phyloP scores from a whole-genome alignment of 2,888 invertebrate species.

The Phorcus lineatus region DNA sequence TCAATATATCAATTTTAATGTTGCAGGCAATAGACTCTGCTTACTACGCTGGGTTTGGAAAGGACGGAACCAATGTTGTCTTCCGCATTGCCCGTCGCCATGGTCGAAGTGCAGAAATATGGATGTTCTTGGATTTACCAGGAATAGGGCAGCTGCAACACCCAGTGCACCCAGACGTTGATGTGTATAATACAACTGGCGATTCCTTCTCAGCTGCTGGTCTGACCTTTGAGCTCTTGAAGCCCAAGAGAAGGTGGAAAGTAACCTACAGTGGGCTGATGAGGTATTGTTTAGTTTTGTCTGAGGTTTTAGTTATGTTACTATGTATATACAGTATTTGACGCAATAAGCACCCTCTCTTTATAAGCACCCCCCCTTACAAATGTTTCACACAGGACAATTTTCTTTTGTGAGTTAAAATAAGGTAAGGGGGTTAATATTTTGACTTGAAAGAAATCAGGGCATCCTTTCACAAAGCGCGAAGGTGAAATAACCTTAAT shows the following conservation, averaged over 20 bases:
- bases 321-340: neutral
- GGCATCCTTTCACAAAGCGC: too few relatives aligned
- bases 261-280: slow-evolving; percentile 84
- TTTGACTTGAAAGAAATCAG: too few relatives aligned
- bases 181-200: slow-evolving; percentile 72
- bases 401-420: too few relatives aligned
- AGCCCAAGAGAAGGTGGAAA: slow-evolving; percentile 81
- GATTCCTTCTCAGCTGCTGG: slow-evolving; percentile 66
- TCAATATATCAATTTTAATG: neutral
- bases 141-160: slow-evolving; percentile 76
- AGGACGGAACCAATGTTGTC: slow-evolving; percentile 79
- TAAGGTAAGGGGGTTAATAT: too few relatives aligned
- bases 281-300: slow-evolving; percentile 68
- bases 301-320: neutral
- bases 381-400: too few relatives aligned
- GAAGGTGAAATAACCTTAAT: too few relatives aligned
- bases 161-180: slow-evolving; percentile 80
- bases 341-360: too few relatives aligned
- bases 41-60: slow-evolving; percentile 77
- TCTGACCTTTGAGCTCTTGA: slow-evolving; percentile 81
- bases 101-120: slow-evolving; percentile 79
- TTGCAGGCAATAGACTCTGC: slow-evolving; percentile 76
- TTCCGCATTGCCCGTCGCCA: slow-evolving; percentile 79
- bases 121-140: slow-evolving; percentile 77
- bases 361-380: too few relatives aligned